phyloP scores from a whole-genome alignment of 2,113 vertebrate genomes.

The Onychostoma macrolepis region DNA sequence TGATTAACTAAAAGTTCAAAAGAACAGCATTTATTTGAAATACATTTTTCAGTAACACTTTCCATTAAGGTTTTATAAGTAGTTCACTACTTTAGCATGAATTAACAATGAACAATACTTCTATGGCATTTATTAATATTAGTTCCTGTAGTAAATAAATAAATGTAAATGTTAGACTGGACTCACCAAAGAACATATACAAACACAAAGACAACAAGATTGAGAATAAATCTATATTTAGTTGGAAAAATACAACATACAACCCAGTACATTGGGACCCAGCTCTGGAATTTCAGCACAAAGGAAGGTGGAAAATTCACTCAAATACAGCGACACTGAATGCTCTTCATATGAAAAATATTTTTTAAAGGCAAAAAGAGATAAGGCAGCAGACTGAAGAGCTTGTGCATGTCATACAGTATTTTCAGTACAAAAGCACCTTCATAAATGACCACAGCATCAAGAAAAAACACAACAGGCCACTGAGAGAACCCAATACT shows the following conservation, averaged over 20 bases:
- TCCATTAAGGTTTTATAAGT: too few species aligned
- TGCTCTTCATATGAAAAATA: constrained; percentile 35
- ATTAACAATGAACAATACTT: too few species aligned
- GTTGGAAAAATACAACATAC: constrained; percentile 52
- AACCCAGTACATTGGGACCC: constrained; percentile 41
- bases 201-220: constrained; percentile 28
- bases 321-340: constrained; percentile 33
- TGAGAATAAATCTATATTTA: constrained; percentile 59
- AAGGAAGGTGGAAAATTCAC: constrained; percentile 34
- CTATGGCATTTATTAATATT: too few species aligned
- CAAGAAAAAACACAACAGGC: constrained; percentile 16
- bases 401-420: neutral
- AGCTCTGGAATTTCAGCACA: constrained; percentile 44
- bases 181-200: constrained; percentile 4
- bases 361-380: constrained; percentile 29
- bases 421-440: constrained; percentile 27
- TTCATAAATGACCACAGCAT: constrained; percentile 18
- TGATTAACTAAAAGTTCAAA: neutral
- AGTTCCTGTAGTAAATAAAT: neutral
- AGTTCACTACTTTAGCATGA: too few species aligned
- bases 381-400: constrained; percentile 9
- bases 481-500: neutral
- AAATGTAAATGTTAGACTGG: neutral
- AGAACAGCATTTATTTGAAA: neutral
- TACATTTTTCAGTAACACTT: neutral